Evolutionary conservation across 2,888 invertebrate species (phyloP).

Genomic region (Invenusta paracnida): DNA sequence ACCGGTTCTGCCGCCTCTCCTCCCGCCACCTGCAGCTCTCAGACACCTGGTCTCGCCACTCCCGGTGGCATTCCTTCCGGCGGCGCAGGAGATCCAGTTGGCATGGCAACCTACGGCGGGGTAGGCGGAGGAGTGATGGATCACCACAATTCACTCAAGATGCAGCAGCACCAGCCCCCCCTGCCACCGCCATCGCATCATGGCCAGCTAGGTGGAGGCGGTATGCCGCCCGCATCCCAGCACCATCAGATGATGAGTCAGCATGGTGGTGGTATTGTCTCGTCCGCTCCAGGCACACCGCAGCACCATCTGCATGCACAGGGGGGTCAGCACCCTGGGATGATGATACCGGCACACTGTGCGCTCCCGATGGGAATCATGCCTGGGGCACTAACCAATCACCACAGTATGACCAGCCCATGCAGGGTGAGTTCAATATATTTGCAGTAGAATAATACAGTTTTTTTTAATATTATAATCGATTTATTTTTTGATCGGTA

Average conservation of each 20-base stretch:
- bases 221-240: neutral
- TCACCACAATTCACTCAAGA: neutral
- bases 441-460: no score
- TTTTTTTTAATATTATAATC: no score
- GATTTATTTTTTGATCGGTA: no score
- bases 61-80: neutral
- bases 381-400: neutral
- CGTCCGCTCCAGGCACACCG: no score
- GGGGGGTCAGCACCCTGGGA: no score
- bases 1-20: slow-evolving; percentile 46
- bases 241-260: neutral
- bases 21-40: neutral
- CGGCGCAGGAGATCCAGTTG: neutral
- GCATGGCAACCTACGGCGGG: neutral
- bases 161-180: neutral
- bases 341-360: neutral
- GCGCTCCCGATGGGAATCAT: neutral
- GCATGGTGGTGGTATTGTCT: no score
- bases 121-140: neutral
- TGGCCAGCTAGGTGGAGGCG: neutral
- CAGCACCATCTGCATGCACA: neutral
- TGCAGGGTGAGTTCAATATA: neutral
- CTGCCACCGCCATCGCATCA: neutral
- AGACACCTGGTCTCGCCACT: neutral
- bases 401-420: neutral